Evolutionary conservation across 1,140 invertebrate genomes (phyloP).

Genomic region (Triops longicaudatus): DNA sequence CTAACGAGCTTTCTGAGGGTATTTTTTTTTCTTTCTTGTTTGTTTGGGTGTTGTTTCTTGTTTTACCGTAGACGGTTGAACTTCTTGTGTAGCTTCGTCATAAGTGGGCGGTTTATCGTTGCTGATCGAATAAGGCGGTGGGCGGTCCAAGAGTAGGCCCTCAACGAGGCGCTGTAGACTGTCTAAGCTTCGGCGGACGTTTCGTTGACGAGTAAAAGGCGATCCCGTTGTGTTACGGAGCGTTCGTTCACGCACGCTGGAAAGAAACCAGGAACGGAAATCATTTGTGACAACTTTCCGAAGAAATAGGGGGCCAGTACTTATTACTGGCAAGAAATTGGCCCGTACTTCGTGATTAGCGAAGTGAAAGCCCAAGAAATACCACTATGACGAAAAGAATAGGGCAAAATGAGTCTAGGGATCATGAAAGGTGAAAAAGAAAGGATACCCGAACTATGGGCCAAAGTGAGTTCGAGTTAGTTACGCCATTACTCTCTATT

Average conservation of each 20-base stretch:
- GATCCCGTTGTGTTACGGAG: neutral
- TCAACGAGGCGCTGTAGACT: constrained; percentile 26
- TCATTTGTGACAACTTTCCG: neutral
- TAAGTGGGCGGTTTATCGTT: constrained; percentile 28
- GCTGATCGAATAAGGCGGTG: constrained; percentile 21
- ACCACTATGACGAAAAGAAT: no score
- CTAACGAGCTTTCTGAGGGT: neutral
- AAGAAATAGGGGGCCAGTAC: neutral
- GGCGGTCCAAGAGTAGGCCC: constrained; percentile 23
- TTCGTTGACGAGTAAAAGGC: neutral
- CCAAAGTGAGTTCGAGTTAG: no score
- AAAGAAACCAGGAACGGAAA: neutral
- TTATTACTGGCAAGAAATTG: neutral
- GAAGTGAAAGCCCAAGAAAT: no score
- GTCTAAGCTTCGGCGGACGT: constrained; percentile 18
- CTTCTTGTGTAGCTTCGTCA: constrained; percentile 19
- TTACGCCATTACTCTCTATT: no score
- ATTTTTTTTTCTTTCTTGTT: neutral
- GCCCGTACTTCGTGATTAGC: no score
- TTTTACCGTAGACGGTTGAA: neutral
- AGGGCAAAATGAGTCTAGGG: no score
- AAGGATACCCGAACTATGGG: no score
- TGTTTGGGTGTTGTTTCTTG: neutral
- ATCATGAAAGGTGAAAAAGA: no score
- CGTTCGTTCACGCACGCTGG: neutral